Base-by-base conservation (phyloP, 2,888 invertebrate genomes). In the Anorthoa munda region DNA sequence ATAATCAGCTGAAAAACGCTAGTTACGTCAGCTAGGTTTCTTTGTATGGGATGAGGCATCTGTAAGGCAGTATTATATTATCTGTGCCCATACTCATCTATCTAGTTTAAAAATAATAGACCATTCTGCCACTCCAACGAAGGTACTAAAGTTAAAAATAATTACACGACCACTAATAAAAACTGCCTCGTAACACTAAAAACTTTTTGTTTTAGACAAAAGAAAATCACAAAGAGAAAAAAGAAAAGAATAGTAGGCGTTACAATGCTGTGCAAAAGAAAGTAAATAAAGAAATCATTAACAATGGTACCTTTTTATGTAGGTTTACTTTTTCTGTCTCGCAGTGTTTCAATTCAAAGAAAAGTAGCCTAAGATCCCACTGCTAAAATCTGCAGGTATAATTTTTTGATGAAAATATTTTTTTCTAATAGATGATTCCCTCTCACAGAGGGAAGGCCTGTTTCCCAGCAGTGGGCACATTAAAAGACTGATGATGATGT, bases 201-300 rank as follows among this genome's bases (percentile, higher is more conserved):
- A 83, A 56, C 53, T 75, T 80, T 79, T 81, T 69, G 66, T 71
- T 18, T 17, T 0, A 58, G 2, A 81, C 69, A 83, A 84, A 83
- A 70, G 83, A 66, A 67, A 64, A 60, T 45, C 31, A 74, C 73
- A 81, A 83, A 85, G 60, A 65, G 55, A 63, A 68, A 74, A 75
- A 69, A 70, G 46, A 77, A 81, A 66, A 53, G 61, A 73, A 59
- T 66, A 51, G 64, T 64, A 66, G 66, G 66, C 64, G 26, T 68
- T 63, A 75, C 65, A 76, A 11, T 66, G 67, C 58, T 59, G 59
- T 70, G 69, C 58, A 59, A 80, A 80, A 75, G 63, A 67, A 56
- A 61, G 61, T 65, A 55, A 73, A 71, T 80, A 77, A 67, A 81
- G 67, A 72, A 75, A 83, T 61, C 71, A 63, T 80, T 80, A 73